Percentiles rank a stretch among this genome's conserved stretches.
Conservation (phyloP, 2,888 invertebrate genomes). For the Geophilus truncorum region DNA sequence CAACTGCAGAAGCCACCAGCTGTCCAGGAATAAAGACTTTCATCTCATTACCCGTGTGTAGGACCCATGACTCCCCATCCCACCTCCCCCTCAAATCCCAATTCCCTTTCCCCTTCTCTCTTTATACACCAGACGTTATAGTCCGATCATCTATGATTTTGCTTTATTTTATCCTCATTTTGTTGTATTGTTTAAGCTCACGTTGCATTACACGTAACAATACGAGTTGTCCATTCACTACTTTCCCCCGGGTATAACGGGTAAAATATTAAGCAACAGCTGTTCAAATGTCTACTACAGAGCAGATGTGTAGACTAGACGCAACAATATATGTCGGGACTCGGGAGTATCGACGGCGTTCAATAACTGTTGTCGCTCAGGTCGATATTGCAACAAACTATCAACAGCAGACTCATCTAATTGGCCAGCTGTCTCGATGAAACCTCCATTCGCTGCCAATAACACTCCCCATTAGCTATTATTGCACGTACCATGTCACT, state of each 20-base stretch:
- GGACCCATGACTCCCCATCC: background rate
- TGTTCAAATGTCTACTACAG: background rate
- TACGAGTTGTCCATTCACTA: background rate
- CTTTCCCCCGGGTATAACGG: background rate
- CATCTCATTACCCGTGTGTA: conserved; percentile 24
- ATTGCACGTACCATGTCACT: conserved; percentile 14
- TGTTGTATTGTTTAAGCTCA: background rate
- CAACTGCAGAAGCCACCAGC: conserved; percentile 20
- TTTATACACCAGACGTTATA: conserved; percentile 4
- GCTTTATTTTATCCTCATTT: background rate
- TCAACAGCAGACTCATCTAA: conserved; percentile 21
- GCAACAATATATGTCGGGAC: background rate
- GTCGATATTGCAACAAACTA: conserved; percentile 13
- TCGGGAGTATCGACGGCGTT: background rate
- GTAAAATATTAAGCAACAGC: background rate
- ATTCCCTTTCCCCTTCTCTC: background rate
- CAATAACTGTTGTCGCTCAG: background rate
- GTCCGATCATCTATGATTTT: background rate
- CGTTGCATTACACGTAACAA: background rate
- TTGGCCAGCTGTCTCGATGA: conserved; percentile 18
- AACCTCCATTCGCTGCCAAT: conserved; percentile 3
- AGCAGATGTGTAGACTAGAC: background rate
- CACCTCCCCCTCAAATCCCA: background rate
- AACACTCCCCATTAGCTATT: conserved; percentile 27
- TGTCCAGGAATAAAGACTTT: conserved; percentile 15